Base-by-base conservation (phyloP, 2,113 vertebrate species). In the Clarias macrocephalus region DNA sequence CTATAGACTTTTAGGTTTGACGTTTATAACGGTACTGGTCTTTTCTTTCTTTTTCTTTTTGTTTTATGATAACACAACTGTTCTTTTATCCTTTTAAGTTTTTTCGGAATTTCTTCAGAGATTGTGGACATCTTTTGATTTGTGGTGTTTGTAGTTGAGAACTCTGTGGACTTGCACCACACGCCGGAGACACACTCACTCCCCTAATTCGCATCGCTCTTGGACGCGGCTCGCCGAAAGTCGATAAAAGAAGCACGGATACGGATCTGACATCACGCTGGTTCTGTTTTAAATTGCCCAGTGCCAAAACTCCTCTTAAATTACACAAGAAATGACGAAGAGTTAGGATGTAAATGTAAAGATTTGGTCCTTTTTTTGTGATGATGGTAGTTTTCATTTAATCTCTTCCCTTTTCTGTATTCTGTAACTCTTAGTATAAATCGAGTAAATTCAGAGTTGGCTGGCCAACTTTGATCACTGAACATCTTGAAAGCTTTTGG, bases 391-490 rank as follows among this genome's bases (percentile, higher is more conserved):
- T 95, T 62, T 81, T 95, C 91, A 95, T 95, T 95, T 94, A 94
- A 94, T 94, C 90, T 90, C 82, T 42, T 91, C 84, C 88, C 81
- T 85, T 52, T 84, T 94, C 93, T 91, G 93, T 93, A 92, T 95
- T 93, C 94, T 93, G 92, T 48, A 94, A 92, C 86, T 92, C 92
- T 92, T 92, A 52, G 84, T 92, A 93, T 33, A 23, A 93, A 91
- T 94, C 89, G 94, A 95, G 95, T 95, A 3, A 93, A 91, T 95
- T 90, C 48, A 48, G 94, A 95, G 95, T 95, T 95, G 95, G 95
- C 95, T 95, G 95, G 95, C 95, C 95, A 95, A 95, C 95, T 95
- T 94, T 94, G 91, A 93, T 94, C 93, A 88, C 93, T 94, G 93
- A 94, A 93, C 94, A 94, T 92, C 60, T 93, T 94, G 92, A 92